Percentiles rank a stretch among this genome's conserved stretches.
Conservation (phyloP, 2,888 invertebrate species). For the Acleris holmiana region DNA sequence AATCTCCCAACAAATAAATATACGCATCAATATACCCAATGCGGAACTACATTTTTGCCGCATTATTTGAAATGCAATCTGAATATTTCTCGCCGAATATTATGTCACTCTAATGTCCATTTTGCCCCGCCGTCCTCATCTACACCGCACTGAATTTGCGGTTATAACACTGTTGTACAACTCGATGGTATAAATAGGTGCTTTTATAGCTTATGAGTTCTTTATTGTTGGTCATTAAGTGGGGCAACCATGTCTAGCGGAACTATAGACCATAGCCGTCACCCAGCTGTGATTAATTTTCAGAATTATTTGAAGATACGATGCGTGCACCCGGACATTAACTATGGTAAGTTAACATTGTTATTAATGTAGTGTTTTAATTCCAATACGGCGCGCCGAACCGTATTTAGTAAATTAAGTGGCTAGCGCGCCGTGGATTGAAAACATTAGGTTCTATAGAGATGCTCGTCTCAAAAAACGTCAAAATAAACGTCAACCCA, state of each 20-base stretch:
- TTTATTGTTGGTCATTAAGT: slow-evolving; percentile 3
- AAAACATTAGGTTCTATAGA: no score
- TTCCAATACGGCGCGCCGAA: no score
- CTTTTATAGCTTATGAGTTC: not conserved
- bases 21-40: not conserved
- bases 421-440: no score
- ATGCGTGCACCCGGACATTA: slow-evolving; percentile 89
- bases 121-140: not conserved
- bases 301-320: slow-evolving; percentile 89
- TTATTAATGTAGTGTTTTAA: no score
- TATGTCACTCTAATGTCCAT: slow-evolving; percentile 4
- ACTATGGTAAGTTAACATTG: slow-evolving; percentile 85
- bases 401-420: no score
- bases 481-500: no score
- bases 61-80: not conserved
- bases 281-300: slow-evolving; percentile 86
- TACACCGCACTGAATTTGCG: slow-evolving; percentile 19
- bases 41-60: not conserved
- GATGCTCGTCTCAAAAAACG: no score
- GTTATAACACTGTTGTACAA: slow-evolving; percentile 4
- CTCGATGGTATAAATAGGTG: slow-evolving; percentile 10
- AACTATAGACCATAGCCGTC: slow-evolving; percentile 49
- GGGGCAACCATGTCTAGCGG: slow-evolving; percentile 5
- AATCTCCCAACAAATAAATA: no score
- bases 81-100: slow-evolving; percentile 1